A percentile compares a stretch with the other conserved stretches of the same genome.
These are phyloP conservation scores for Tenualosa thibaudeaui DNA, from an alignment of 2,797 vertebrate genomes.

Conservation along the genomic window DNA sequence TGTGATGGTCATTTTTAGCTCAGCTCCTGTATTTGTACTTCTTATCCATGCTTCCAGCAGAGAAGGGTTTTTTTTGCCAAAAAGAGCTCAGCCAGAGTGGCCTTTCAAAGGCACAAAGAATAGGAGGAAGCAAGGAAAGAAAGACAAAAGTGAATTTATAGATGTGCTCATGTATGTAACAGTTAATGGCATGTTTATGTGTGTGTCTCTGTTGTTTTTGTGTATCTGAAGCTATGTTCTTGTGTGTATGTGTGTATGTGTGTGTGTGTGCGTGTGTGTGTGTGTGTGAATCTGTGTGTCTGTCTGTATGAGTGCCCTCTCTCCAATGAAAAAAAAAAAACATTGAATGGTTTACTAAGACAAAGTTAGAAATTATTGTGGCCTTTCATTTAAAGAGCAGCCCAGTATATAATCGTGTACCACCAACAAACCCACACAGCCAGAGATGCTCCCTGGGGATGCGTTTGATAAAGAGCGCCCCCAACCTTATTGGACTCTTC, in stretches of 20 bases:
- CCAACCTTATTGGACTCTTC: neutral
- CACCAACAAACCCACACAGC: neutral
- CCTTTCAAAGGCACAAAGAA: neutral
- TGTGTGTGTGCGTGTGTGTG: neutral
- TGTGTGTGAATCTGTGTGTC: neutral
- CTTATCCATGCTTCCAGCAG: neutral
- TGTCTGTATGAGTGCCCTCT: too few relatives aligned
- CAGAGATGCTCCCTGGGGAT: neutral
- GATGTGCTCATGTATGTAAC: neutral
- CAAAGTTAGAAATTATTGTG: neutral
- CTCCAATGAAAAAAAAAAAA: neutral
- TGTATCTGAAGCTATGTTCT: neutral
- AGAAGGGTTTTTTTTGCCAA: neutral
- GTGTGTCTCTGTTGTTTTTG: neutral
- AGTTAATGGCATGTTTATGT: neutral
- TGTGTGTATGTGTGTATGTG: neutral
- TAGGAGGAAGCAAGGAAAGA: neutral
- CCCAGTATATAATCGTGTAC: neutral
- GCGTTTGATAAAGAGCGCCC: constrained; percentile 7
- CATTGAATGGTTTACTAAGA: neutral
- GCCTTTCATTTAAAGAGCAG: neutral
- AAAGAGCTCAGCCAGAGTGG: neutral
- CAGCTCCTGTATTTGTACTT: neutral
- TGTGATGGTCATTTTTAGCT: neutral
- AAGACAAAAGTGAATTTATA: neutral